Evolutionary conservation across 23 tunicate species (phyloP).

Genomic region (Ascidia mentula): DNA sequence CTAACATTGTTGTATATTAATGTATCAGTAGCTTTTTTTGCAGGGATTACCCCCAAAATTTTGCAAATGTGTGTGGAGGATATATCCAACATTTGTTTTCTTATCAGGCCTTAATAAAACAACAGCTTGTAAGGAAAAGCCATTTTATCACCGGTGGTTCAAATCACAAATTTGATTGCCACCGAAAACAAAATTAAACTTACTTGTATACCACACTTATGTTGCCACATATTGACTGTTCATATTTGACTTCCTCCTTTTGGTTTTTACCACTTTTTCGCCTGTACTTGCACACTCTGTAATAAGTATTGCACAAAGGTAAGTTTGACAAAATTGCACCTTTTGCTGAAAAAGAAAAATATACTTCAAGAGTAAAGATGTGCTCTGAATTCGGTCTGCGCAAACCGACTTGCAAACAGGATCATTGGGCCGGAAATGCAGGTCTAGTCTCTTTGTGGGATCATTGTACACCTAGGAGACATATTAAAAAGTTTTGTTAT

Average conservation of each 20-base stretch:
- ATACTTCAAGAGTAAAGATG: constrained; percentile 50
- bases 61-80: no score
- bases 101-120: no score
- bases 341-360: not conserved
- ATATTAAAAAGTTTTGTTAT: no score
- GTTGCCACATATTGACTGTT: constrained; percentile 60
- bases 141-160: not conserved
- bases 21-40: no score
- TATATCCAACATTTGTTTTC: no score
- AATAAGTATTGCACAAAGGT: not conserved
- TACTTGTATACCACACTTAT: constrained; percentile 40
- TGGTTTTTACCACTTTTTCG: constrained; percentile 22
- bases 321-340: not conserved
- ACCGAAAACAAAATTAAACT: not conserved
- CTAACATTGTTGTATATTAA: no score
- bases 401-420: constrained; percentile 78
- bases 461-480: constrained; percentile 39
- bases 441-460: constrained; percentile 52
- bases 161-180: not conserved
- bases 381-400: constrained; percentile 39
- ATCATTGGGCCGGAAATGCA: constrained; percentile 80
- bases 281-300: constrained; percentile 52
- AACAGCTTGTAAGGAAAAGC: no score
- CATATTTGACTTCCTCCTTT: constrained; percentile 44
- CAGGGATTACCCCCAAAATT: no score